These are phyloP conservation scores for Gambelia wislizenii DNA, from an alignment of 2,797 vertebrate species.

Conservation along the genomic window DNA sequence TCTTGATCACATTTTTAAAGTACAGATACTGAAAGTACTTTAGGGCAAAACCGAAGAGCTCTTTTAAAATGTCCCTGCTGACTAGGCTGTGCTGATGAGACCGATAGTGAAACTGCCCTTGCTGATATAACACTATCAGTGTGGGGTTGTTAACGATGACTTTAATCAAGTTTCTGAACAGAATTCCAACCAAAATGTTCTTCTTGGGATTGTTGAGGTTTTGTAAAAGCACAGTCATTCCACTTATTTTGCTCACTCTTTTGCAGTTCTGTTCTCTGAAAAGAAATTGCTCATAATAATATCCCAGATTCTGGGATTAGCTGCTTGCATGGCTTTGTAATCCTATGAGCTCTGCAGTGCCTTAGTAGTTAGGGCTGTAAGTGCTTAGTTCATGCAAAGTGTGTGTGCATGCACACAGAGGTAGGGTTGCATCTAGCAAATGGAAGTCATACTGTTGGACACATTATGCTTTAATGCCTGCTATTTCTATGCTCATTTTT, in stretches of 20 bases:
- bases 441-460: background rate
- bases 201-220: constrained; percentile 62
- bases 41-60: constrained; percentile 50
- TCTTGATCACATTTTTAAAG: constrained; percentile 70
- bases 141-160: constrained; percentile 57
- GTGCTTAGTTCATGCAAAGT: background rate
- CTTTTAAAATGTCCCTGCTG: constrained; percentile 64
- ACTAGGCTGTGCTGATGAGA: constrained; percentile 41
- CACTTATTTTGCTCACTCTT: constrained; percentile 46
- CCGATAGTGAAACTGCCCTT: constrained; percentile 55
- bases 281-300: constrained; percentile 54
- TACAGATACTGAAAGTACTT: constrained; percentile 64
- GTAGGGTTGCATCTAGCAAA: background rate
- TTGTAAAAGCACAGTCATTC: constrained; percentile 45
- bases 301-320: constrained; percentile 43
- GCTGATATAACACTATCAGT: constrained; percentile 46
- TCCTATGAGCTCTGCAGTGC: constrained; percentile 43
- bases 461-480: background rate
- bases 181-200: constrained; percentile 55
- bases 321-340: constrained; percentile 40
- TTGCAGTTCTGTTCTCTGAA: constrained; percentile 26
- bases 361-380: constrained; percentile 16
- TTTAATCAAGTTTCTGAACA: constrained; percentile 70
- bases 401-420: background rate
- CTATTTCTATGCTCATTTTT: background rate